Evolutionary conservation across 2,888 invertebrate genomes (phyloP).

Genomic region (Acanthosepion esculentum): DNA sequence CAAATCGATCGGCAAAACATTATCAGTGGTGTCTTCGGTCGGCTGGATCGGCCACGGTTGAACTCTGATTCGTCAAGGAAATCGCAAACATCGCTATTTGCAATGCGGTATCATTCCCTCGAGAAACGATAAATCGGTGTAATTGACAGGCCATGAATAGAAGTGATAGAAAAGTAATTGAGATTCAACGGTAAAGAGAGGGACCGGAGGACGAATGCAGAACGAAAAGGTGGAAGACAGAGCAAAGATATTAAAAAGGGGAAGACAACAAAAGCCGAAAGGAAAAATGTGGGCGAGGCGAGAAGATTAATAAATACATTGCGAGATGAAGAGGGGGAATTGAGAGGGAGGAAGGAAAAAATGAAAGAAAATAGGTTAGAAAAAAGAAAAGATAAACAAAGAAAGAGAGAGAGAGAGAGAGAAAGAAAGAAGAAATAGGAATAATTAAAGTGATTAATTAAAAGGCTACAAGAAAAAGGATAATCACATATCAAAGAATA

Average conservation of each 20-base stretch:
- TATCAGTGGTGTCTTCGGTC: neutral
- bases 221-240: neutral
- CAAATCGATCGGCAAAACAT: neutral
- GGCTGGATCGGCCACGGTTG: conserved; percentile 11
- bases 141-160: conserved; percentile 1
- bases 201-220: neutral
- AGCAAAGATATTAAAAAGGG: too few species aligned
- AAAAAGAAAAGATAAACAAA: too few species aligned
- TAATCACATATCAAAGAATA: too few species aligned
- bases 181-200: neutral
- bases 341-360: neutral
- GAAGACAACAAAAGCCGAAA: too few species aligned
- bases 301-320: neutral
- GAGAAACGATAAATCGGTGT: neutral
- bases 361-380: too few species aligned
- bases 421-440: too few species aligned
- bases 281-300: too few species aligned
- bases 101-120: neutral
- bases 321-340: neutral
- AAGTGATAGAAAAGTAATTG: neutral
- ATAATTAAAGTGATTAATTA: too few species aligned
- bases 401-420: too few species aligned
- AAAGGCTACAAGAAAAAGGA: too few species aligned
- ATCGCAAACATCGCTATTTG: conserved; percentile 20
- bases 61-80: neutral